phyloP scores from a whole-genome alignment of 2,113 vertebrate species.

The Anolis sagrei region DNA sequence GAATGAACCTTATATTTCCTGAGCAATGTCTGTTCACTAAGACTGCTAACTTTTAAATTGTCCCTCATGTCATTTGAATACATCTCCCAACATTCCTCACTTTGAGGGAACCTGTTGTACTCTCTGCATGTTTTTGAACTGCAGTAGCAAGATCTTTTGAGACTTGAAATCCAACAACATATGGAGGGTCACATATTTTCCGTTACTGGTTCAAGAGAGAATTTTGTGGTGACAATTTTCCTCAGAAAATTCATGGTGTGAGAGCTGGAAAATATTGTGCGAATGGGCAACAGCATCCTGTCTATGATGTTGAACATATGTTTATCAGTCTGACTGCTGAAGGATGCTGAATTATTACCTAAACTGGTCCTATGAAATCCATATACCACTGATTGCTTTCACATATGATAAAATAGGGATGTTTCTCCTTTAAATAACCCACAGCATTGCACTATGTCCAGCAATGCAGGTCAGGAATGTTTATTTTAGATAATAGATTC shows the following conservation, averaged over 20 bases:
- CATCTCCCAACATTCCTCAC: not conserved
- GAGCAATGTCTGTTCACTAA: conserved; percentile 44
- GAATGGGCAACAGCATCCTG: not conserved
- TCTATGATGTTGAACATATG: not conserved
- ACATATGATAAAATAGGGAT: rapidly evolving
- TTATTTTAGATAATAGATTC: conserved; percentile 52
- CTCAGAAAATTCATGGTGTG: not conserved
- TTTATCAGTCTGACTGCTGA: not conserved
- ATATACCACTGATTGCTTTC: rapidly evolving
- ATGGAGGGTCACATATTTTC: not conserved
- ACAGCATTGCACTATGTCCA: conserved; percentile 18
- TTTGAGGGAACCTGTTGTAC: no score
- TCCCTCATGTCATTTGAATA: not conserved
- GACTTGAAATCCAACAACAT: not conserved
- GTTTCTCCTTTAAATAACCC: conserved; percentile 28
- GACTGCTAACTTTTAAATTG: conserved; percentile 34
- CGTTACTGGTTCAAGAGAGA: not conserved
- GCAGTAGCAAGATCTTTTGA: not conserved
- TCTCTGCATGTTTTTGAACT: no score
- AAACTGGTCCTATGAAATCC: not conserved
- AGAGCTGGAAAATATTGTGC: not conserved
- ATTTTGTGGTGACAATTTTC: not conserved
- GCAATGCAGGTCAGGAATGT: conserved; percentile 50
- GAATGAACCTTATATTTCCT: conserved; percentile 47
- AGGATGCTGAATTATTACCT: not conserved